Percentiles rank a stretch among this genome's conserved stretches.
Evolutionary conservation across 2,113 vertebrate genomes (phyloP).

Genomic region (Eudorcas thomsonii): DNA sequence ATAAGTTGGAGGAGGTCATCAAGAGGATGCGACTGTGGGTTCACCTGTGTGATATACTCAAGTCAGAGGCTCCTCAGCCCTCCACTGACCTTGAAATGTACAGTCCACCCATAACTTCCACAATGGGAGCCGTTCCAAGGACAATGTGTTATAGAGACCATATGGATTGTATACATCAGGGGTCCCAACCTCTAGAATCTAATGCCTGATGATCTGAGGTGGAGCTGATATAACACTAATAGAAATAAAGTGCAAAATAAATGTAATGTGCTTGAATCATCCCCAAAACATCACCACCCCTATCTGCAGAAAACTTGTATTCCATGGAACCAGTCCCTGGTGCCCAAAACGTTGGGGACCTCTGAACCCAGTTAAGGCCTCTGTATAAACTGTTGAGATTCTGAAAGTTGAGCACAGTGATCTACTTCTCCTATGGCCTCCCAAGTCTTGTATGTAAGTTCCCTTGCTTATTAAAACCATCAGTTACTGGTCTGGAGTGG

Average conservation of each 20-base stretch:
- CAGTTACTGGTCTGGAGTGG: background rate
- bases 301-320: background rate
- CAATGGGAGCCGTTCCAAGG: background rate
- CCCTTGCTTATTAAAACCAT: background rate
- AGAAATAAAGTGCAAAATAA: background rate
- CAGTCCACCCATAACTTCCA: background rate
- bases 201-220: background rate
- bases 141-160: background rate
- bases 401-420: too few species aligned
- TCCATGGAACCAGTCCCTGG: background rate
- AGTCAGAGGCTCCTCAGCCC: background rate
- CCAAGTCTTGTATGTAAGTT: background rate
- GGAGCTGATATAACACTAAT: background rate
- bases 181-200: background rate
- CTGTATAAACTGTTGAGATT: background rate
- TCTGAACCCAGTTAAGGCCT: background rate
- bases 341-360: background rate
- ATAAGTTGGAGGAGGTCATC: background rate
- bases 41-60: background rate
- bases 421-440: background rate
- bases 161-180: background rate
- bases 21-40: background rate
- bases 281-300: background rate
- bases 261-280: background rate
- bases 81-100: background rate